phyloP scores from a whole-genome alignment of 1,140 invertebrate species.

The Ectropis grisescens region DNA sequence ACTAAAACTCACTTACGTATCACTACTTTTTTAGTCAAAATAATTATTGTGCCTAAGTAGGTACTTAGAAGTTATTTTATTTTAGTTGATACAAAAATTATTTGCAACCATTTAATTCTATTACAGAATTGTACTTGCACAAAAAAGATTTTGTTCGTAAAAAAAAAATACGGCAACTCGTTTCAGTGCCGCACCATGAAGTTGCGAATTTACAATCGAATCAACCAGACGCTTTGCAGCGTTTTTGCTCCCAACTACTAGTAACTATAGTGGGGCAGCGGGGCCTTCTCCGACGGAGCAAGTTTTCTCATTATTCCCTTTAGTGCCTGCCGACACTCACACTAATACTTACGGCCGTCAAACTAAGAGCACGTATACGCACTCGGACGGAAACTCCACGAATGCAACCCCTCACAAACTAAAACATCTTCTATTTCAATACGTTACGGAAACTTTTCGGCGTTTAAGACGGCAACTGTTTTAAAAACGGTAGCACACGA shows the following conservation, averaged over 20 bases:
- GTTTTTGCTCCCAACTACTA: slow-evolving; percentile 23
- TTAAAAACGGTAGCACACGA: slow-evolving; percentile 34
- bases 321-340: slow-evolving; percentile 28
- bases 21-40: too few species aligned
- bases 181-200: too few species aligned
- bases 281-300: slow-evolving; percentile 19
- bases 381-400: slow-evolving; percentile 6
- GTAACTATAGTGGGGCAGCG: slow-evolving; percentile 17
- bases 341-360: slow-evolving; percentile 30
- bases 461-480: slow-evolving; percentile 25
- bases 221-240: slow-evolving; percentile 19
- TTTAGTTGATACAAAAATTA: too few species aligned
- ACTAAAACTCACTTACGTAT: too few species aligned
- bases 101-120: too few species aligned
- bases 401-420: slow-evolving; percentile 7
- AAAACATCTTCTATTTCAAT: slow-evolving; percentile 21
- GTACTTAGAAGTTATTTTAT: too few species aligned
- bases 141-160: too few species aligned
- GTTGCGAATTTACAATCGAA: slow-evolving; percentile 7
- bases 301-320: slow-evolving; percentile 58
- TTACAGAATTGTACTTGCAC: too few species aligned
- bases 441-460: slow-evolving; percentile 20
- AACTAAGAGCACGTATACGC: slow-evolving; percentile 25
- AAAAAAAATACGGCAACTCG: too few species aligned
- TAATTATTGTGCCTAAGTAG: too few species aligned